Conservation (phyloP, 2,113 vertebrate genomes). For the Phrynocephalus versicolor region DNA sequence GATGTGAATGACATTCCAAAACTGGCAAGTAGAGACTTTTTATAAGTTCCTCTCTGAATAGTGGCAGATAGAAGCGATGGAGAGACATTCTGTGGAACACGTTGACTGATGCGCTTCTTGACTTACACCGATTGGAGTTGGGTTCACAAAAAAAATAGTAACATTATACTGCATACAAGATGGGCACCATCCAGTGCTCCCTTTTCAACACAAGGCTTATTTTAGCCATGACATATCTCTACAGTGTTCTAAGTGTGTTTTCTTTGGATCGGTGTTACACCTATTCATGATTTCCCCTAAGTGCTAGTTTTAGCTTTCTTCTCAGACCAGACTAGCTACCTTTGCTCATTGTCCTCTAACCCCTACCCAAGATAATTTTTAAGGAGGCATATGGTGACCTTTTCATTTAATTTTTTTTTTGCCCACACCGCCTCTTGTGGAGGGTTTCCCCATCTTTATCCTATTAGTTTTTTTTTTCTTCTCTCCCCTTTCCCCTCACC, state of each 20-base stretch:
- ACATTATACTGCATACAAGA: background rate
- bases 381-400: too few species aligned
- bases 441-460: too few species aligned
- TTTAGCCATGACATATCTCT: background rate
- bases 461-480: too few species aligned
- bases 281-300: constrained; percentile 33
- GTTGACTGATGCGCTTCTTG: constrained; percentile 5
- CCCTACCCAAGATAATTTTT: background rate
- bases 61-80: background rate
- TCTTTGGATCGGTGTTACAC: constrained; percentile 36
- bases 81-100: background rate
- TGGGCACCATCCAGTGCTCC: background rate
- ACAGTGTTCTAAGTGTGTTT: constrained; percentile 43
- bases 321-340: constrained; percentile 34
- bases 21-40: constrained; percentile 73
- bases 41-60: constrained; percentile 29
- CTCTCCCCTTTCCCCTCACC: too few species aligned
- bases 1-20: constrained; percentile 82
- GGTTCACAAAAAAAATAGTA: background rate
- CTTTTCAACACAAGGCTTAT: constrained; percentile 12
- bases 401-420: too few species aligned
- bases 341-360: constrained; percentile 38
- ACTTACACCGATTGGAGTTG: background rate
- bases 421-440: too few species aligned
- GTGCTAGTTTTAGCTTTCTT: constrained; percentile 9